Base-by-base conservation (phyloP, 2,888 invertebrate genomes). In the Plagodis pulveraria region DNA sequence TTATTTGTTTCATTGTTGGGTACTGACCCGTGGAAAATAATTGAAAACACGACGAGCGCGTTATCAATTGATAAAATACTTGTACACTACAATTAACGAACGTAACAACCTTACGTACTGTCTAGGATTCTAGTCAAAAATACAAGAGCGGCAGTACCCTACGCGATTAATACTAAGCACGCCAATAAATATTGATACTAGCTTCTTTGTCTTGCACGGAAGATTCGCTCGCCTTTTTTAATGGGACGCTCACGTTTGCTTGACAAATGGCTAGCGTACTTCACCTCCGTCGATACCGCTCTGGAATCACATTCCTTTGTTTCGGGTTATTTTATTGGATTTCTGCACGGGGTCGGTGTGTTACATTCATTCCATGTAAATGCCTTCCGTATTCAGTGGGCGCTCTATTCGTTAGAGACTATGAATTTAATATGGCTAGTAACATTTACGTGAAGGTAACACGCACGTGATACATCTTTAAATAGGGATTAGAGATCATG, bases 101-200 rank as follows among this genome's bases (percentile, higher is more conserved):
- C 36, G 4, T 7, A 9, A 42, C 42, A 42, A 12, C 5, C 12
- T 58, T 45, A 42, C 32, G 36, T 51, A 53, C 64, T 64, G 66
- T 22, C 6, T 36, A 34, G n/a, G 55, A 42, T 11, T 42, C 6
- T 42, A 12, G 11, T 12, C 6, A 53, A 10, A 9, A 34, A 42
- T 49, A 56, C 34, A 49, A 50, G 0, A 8, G 50, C 78, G 80
- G 69, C 83, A 81, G 85, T 84, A 87, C 86, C 86, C 80, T 68
- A 77, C 79, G 81, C 89, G 91, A 92, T 92, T 92, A 92, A 90
- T 91, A 89, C 86, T 89, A 91, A 91, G 91, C 86, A 87, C 86
- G 81, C 86, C 90, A 87, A 92, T 92, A 91, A 91, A 92, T 92
- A 91, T 89, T 85, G 89, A 88, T 85, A 84, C 86, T 78, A 77